phyloP scores from a whole-genome alignment of 2,888 invertebrate genomes.

The Xestobium rufovillosum region DNA sequence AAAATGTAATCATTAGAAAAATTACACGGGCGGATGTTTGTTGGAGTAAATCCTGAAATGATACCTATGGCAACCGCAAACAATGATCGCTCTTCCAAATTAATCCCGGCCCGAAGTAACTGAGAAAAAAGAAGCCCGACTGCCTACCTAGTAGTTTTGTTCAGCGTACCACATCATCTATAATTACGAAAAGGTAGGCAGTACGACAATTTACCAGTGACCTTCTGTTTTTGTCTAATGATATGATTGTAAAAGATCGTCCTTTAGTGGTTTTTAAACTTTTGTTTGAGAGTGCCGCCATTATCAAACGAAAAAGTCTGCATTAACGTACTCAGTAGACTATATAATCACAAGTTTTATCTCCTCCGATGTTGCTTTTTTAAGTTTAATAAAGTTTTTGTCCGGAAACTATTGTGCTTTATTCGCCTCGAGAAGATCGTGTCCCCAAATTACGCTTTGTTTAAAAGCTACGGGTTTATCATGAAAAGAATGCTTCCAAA shows the following conservation, averaged over 20 bases:
- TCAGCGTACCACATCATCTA: constrained; percentile 4
- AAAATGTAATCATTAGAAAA: no score
- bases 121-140: background rate
- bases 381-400: constrained; percentile 1
- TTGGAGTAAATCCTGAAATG: no score
- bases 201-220: constrained; percentile 9
- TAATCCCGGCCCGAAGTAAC: no score
- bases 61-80: no score
- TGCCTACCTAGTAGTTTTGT: background rate
- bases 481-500: no score
- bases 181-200: constrained; percentile 5
- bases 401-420: no score
- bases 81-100: no score
- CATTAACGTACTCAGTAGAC: background rate
- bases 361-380: background rate
- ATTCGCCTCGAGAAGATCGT: no score
- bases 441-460: no score
- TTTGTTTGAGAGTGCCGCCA: background rate
- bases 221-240: constrained; percentile 11
- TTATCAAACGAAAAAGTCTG: background rate
- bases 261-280: background rate
- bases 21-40: no score
- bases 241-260: constrained; percentile 6
- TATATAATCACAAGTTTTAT: constrained; percentile 1
- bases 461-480: no score